Evolutionary conservation across 1,140 invertebrate species (phyloP).

Genomic region (Pogonomyrmex barbatus): DNA sequence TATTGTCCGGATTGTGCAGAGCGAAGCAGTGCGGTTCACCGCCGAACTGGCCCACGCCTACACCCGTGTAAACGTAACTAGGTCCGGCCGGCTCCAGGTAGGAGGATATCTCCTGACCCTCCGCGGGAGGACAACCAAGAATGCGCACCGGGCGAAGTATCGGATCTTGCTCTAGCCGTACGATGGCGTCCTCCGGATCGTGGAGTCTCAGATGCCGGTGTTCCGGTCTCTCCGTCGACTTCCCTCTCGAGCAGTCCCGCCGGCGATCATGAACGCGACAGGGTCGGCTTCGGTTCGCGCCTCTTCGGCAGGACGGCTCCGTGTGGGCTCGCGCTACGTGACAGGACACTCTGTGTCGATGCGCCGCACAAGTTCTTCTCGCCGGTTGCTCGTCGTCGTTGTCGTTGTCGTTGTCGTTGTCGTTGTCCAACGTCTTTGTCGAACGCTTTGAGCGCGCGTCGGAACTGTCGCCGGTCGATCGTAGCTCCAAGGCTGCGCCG

Average conservation of each 20-base stretch:
- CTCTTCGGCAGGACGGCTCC: slow-evolving; percentile 57
- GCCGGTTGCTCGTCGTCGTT: slow-evolving; percentile 25
- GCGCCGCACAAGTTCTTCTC: slow-evolving; percentile 39
- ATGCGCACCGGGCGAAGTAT: slow-evolving; percentile 71
- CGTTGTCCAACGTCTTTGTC: slow-evolving; percentile 46
- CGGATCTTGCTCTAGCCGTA: slow-evolving; percentile 70
- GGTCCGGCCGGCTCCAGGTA: slow-evolving; percentile 66
- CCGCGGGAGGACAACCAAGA: slow-evolving; percentile 67
- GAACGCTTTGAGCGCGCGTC: slow-evolving; percentile 67
- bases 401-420: slow-evolving; percentile 1
- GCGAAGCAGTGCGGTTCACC: slow-evolving; percentile 63
- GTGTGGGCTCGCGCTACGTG: slow-evolving; percentile 57
- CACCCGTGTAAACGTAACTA: slow-evolving; percentile 61
- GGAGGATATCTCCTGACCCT: slow-evolving; percentile 67
- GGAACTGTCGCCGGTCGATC: slow-evolving; percentile 32
- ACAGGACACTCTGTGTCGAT: slow-evolving; percentile 56
- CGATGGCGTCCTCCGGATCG: slow-evolving; percentile 67
- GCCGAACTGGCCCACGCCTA: slow-evolving; percentile 50
- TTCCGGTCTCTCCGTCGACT: slow-evolving; percentile 57
- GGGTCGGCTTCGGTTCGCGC: slow-evolving; percentile 51
- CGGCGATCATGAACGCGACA: slow-evolving; percentile 72
- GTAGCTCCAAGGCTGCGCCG: slow-evolving; percentile 69
- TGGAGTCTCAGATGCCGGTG: slow-evolving; percentile 65
- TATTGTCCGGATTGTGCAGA: slow-evolving; percentile 72
- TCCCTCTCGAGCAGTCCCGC: slow-evolving; percentile 59